Base-by-base conservation (phyloP, 1,140 invertebrate species). In the Agrilus planipennis region DNA sequence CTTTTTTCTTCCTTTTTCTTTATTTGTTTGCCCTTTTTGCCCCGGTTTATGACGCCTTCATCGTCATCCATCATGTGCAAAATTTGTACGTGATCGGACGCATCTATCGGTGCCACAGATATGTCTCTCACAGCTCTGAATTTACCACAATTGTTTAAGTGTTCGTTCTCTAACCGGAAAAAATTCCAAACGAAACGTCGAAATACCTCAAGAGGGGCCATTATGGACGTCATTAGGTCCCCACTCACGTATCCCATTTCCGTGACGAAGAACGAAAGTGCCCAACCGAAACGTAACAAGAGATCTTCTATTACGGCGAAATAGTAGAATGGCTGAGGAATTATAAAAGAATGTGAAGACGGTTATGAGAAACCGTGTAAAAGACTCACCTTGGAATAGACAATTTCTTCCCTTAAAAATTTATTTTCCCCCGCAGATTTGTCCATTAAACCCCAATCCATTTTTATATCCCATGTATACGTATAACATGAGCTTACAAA, bases 401-500 rank as follows among this genome's bases (percentile, higher is more conserved):
- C 81, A 27, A 82, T 76, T 61, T 86, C 81, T 58, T 86, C 82
- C 11, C 82, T 60, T 1, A 86, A 66, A 51, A 84, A 77, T 47
- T 65, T 75, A 63, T 92, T 90, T 64, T 94, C 85, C 17, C 81
- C 78, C 10, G 86, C 79, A 39, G 79, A 80, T 42, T 76, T 79
- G 58, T 93, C 90, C 45, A 96, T 81, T n/a, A 98, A 67, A 9
- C 94, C 93, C 93, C 93, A 98, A 74, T 98, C 93, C 88, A 97
- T 92, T 64, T 89, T 91, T 4, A 97, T 80, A 61, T 98, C 93
- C 93, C 93, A 97, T 1, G 81, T 81, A 52, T 89, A 89, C 0
- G 86, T 81, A 59, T 92, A 94, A 31, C 77, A 72, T 0, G 88
- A 87, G 36, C 79, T 87, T 1, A 89, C 60, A 6, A 91, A 60